phyloP scores from a whole-genome alignment of 2,888 invertebrate genomes.

The Calameuta pallipes region DNA sequence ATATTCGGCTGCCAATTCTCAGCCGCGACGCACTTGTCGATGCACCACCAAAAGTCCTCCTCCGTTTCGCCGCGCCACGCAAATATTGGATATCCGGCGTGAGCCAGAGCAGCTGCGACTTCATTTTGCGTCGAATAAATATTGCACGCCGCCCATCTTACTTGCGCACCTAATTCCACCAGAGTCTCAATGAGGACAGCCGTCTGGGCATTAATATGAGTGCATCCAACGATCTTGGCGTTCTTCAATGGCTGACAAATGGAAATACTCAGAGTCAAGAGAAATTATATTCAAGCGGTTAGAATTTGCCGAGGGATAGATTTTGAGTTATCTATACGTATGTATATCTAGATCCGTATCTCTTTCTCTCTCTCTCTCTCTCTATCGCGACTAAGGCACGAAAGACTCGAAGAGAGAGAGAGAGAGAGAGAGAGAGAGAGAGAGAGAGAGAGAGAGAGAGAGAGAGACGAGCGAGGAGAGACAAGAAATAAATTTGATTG shows the following conservation, averaged over 20 bases:
- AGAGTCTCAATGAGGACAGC: conserved; percentile 94
- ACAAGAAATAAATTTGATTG: neutral
- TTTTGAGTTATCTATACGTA: neutral
- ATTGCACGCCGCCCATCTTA: conserved; percentile 97
- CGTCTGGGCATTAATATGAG: conserved; percentile 98
- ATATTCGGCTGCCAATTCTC: conserved; percentile 98
- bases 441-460: too few species aligned
- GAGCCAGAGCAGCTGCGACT: conserved; percentile 94
- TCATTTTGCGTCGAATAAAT: conserved; percentile 99
- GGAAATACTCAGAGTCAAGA: neutral
- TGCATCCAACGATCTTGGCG: conserved; percentile 97
- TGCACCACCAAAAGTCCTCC: conserved; percentile 99
- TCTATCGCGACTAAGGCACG: neutral
- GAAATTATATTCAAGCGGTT: neutral
- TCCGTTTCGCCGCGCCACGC: conserved; percentile 98
- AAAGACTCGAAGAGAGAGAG: neutral
- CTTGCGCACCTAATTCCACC: conserved; percentile 87
- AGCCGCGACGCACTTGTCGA: conserved; percentile 92
- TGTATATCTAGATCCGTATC: too few species aligned
- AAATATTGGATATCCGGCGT: conserved; percentile 90
- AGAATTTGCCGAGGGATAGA: too few species aligned
- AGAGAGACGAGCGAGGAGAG: conserved; percentile 7
- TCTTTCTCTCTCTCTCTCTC: too few species aligned
- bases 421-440: too few species aligned
- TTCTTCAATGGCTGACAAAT: conserved; percentile 80